phyloP scores from a whole-genome alignment of 2,888 invertebrate genomes.

The Brachylomia viminalis region DNA sequence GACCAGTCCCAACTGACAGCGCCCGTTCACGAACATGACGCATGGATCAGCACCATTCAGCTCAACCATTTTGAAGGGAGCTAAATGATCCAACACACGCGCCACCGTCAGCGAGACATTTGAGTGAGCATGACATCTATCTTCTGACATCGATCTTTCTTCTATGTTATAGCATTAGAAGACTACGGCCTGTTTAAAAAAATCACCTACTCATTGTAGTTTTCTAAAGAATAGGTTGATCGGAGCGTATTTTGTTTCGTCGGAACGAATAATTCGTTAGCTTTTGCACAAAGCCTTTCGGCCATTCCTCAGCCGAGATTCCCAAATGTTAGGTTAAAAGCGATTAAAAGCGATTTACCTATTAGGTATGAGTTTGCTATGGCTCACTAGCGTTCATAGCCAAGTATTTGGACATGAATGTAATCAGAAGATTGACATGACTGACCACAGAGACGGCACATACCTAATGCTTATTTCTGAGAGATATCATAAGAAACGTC shows the following conservation, averaged over 20 bases:
- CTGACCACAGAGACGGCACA: neutral
- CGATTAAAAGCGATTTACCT: neutral
- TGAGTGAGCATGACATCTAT: no score
- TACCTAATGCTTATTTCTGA: neutral
- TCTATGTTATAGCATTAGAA: no score
- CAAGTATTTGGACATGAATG: neutral
- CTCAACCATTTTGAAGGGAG: no score
- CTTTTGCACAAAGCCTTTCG: neutral
- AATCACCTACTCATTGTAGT: neutral
- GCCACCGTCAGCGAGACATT: no score
- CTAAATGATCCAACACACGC: no score
- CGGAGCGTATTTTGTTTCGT: neutral
- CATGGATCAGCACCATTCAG: no score
- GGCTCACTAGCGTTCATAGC: neutral
- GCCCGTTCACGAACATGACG: no score
- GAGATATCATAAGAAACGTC: neutral
- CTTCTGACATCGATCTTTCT: no score
- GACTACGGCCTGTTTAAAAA: neutral
- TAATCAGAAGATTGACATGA: neutral
- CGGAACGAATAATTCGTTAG: neutral
- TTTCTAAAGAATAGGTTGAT: constrained; percentile 3
- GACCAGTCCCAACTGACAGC: no score
- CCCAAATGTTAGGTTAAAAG: neutral
- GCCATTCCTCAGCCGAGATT: neutral
- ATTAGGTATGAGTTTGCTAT: neutral